Percentiles rank a stretch among this genome's conserved stretches.
These are phyloP conservation scores for Apodemia zela DNA, from an alignment of 2,888 invertebrate species.

Conservation along the genomic window DNA sequence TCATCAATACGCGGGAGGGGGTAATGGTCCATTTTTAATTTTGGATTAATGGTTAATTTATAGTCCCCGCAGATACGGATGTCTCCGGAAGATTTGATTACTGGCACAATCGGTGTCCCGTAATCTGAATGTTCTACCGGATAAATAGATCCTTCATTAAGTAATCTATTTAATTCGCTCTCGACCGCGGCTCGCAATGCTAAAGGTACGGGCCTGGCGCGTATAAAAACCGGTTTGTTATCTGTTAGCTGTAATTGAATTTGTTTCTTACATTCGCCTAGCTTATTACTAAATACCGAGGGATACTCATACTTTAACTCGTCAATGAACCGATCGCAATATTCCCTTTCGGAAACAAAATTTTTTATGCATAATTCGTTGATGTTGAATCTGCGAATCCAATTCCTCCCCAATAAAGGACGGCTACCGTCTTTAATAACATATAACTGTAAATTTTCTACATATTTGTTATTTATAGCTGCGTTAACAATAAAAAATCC, in stretches of 20 bases:
- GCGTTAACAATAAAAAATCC: not conserved
- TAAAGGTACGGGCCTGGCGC: constrained; percentile 32
- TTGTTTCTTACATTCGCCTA: not conserved
- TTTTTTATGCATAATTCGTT: not conserved
- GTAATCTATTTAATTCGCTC: constrained; percentile 34
- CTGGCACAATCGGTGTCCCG: constrained; percentile 37
- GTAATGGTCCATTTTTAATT: constrained; percentile 21
- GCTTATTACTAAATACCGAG: not conserved
- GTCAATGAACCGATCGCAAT: not conserved
- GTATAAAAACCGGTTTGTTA: constrained; percentile 25
- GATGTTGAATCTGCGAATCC: not conserved
- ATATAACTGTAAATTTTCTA: not conserved
- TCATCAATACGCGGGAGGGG: constrained; percentile 29
- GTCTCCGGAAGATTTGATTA: constrained; percentile 24
- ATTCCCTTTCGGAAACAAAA: not conserved
- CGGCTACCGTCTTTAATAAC: not conserved
- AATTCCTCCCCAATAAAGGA: not conserved
- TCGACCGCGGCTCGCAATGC: constrained; percentile 34
- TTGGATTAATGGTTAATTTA: constrained; percentile 34
- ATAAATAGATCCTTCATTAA: constrained; percentile 32
- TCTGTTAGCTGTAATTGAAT: constrained; percentile 23
- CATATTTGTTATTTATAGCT: not conserved
- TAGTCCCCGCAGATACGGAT: constrained; percentile 36
- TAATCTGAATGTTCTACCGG: constrained; percentile 36
- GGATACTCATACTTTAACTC: not conserved